phyloP scores from a whole-genome alignment of 2,113 vertebrate species.

The Brachyistius frenatus region DNA sequence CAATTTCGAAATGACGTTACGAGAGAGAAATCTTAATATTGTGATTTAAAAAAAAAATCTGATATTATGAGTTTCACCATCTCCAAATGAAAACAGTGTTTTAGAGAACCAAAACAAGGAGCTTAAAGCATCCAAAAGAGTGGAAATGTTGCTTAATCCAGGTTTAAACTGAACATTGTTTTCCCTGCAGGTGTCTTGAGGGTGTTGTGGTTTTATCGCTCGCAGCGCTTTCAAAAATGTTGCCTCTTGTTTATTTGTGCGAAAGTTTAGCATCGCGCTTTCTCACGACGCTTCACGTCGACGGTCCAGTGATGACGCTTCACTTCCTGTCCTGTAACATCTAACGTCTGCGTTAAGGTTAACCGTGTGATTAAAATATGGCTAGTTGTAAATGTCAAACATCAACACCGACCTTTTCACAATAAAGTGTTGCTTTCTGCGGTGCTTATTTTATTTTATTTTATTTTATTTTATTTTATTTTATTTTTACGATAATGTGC shows the following conservation, averaged over 20 bases:
- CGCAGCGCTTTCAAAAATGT: constrained; percentile 22
- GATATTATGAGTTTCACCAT: too few relatives aligned
- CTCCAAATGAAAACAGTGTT: not conserved
- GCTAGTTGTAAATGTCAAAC: not conserved
- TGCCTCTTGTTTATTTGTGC: constrained; percentile 31
- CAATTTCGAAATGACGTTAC: too few relatives aligned
- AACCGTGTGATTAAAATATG: not conserved
- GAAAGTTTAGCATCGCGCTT: not conserved
- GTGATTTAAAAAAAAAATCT: too few relatives aligned
- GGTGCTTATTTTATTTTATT: not conserved
- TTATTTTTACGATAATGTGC: constrained; percentile 62
- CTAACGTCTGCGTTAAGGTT: too few relatives aligned
- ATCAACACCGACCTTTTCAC: not conserved
- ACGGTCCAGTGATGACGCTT: not conserved
- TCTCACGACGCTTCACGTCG: not conserved
- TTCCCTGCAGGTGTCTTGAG: too few relatives aligned
- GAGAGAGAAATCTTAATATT: too few relatives aligned
- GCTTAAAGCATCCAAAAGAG: not conserved
- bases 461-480: too few relatives aligned
- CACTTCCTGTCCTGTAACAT: not conserved
- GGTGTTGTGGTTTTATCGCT: not conserved
- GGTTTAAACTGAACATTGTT: too few relatives aligned
- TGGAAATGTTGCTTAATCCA: too few relatives aligned
- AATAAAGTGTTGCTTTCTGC: constrained; percentile 14
- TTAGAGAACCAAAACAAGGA: not conserved